Evolutionary conservation across 2,797 vertebrate species (phyloP).

Genomic region (Siniperca obscura): DNA sequence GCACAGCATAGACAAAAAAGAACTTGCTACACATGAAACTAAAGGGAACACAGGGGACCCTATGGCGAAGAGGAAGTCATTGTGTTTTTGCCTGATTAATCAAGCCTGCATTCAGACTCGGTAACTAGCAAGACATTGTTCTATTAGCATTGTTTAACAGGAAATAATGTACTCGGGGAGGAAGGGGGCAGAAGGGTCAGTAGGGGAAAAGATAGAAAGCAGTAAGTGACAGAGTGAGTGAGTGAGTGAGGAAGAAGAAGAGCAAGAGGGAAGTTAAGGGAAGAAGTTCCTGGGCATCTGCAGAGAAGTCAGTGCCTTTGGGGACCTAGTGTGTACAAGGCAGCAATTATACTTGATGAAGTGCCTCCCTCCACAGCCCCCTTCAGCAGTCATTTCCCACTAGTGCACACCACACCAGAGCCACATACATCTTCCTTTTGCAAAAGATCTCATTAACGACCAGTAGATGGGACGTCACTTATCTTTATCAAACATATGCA

Average conservation of each 20-base stretch:
- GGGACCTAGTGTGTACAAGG: constrained; percentile 81
- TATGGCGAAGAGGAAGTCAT: constrained; percentile 56
- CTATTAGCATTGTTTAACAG: constrained; percentile 67
- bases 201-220: constrained; percentile 12
- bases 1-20: constrained; percentile 65
- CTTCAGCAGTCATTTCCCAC: constrained; percentile 80
- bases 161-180: constrained; percentile 53
- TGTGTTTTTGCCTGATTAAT: constrained; percentile 76
- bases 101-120: constrained; percentile 55
- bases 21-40: constrained; percentile 31
- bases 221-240: constrained; percentile 12
- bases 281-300: constrained; percentile 67
- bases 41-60: constrained; percentile 63
- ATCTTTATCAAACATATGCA: constrained; percentile 91
- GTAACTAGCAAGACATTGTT: constrained; percentile 54
- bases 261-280: constrained; percentile 45
- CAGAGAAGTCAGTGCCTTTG: constrained; percentile 69
- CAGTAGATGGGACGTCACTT: constrained; percentile 87
- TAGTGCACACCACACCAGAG: constrained; percentile 70
- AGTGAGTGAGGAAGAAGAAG: constrained; percentile 48
- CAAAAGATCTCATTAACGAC: constrained; percentile 87
- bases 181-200: constrained; percentile 45
- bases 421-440: constrained; percentile 77
- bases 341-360: constrained; percentile 87
- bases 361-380: constrained; percentile 73